Conservation (phyloP, 2,113 vertebrate species). For the Clinocottus analis region DNA sequence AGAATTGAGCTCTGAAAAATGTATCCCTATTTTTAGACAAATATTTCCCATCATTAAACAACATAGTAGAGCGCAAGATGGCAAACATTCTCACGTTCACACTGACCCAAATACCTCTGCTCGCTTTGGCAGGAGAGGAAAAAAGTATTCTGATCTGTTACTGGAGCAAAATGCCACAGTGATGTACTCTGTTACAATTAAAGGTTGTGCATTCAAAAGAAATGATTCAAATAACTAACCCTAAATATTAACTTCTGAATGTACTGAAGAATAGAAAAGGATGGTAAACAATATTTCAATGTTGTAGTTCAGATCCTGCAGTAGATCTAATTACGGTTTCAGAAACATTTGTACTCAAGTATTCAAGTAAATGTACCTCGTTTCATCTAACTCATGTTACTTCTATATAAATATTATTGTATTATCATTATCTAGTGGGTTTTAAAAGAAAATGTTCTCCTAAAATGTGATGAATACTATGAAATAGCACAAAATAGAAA, state of each 20-base stretch:
- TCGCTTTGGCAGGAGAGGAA: not conserved
- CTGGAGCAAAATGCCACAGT: not conserved
- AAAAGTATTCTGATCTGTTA: not conserved
- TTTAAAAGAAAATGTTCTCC: not conserved
- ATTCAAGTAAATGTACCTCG: not conserved
- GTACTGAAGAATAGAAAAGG: not conserved
- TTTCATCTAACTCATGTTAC: not conserved
- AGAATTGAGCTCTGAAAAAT: slow-evolving; percentile 60
- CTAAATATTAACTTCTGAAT: not conserved
- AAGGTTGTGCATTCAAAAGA: not conserved
- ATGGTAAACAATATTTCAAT: not conserved
- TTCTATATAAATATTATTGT: not conserved
- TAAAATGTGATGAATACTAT: not conserved
- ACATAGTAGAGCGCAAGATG: slow-evolving; percentile 10
- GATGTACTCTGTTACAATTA: not conserved
- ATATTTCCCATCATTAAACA: slow-evolving; percentile 61
- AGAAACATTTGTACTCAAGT: not conserved
- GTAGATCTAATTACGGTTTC: not conserved
- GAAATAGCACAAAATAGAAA: not conserved
- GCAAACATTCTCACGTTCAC: slow-evolving; percentile 20
- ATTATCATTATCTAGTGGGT: not conserved
- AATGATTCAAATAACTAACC: not conserved
- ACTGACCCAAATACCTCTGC: slow-evolving; percentile 5
- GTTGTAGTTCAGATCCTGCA: not conserved
- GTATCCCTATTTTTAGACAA: slow-evolving; percentile 61